phyloP scores from a whole-genome alignment of 1,140 invertebrate species.

The Brachionus rubens region DNA sequence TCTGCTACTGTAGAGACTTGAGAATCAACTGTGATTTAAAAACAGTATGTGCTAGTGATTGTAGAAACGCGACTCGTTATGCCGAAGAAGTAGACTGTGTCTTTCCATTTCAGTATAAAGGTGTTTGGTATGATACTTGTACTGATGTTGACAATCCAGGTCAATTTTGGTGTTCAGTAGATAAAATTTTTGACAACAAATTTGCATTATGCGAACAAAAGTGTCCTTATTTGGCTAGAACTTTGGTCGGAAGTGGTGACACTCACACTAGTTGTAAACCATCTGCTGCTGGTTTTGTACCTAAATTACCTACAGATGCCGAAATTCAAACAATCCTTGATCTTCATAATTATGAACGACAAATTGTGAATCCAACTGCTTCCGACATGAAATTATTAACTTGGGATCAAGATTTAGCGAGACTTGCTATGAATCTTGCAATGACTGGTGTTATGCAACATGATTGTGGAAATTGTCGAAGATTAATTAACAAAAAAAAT shows the following conservation, averaged over 20 bases:
- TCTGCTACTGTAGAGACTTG: constrained; percentile 3
- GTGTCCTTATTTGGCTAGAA: constrained; percentile 33
- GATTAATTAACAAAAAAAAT: not conserved
- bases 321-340: not conserved
- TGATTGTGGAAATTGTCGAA: constrained; percentile 38
- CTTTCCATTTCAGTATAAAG: constrained; percentile 44
- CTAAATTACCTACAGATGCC: not conserved
- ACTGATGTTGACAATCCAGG: constrained; percentile 13
- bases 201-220: constrained; percentile 10
- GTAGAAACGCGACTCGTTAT: not conserved
- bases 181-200: not conserved
- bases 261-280: not conserved
- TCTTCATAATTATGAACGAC: constrained; percentile 12
- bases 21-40: constrained; percentile 5
- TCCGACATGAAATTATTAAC: constrained; percentile 28
- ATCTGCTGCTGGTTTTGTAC: not conserved
- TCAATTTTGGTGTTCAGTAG: constrained; percentile 6
- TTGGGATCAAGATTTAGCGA: constrained; percentile 22
- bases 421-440: constrained; percentile 12
- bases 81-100: constrained; percentile 3
- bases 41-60: constrained; percentile 19
- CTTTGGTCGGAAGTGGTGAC: not conserved
- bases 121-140: constrained; percentile 41
- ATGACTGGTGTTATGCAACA: not conserved
- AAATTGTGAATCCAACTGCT: not conserved